These are phyloP conservation scores for Meliscaeva auricollis DNA, from an alignment of 2,888 invertebrate genomes.

Conservation along the genomic window DNA sequence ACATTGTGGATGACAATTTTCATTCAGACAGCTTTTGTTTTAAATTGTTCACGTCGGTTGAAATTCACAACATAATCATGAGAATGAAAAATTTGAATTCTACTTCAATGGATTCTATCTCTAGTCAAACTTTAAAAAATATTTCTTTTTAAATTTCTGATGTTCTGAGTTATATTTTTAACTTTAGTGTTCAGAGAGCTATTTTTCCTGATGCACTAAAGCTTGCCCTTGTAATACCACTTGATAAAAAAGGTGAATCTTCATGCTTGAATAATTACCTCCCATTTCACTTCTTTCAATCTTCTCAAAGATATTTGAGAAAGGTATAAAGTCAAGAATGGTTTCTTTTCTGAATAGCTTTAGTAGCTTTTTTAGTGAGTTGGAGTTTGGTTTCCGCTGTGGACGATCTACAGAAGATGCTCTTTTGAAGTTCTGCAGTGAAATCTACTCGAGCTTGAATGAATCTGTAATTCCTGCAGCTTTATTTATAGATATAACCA, in stretches of 20 bases:
- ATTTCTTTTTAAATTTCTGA: conserved; percentile 16
- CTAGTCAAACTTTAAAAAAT: conserved; percentile 4
- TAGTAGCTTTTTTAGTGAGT: conserved; percentile 34
- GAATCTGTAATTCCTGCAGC: conserved; percentile 9
- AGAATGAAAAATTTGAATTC: conserved; percentile 5
- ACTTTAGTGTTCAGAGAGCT: conserved; percentile 15
- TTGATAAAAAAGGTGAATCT: conserved; percentile 28
- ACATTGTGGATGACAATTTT: neutral
- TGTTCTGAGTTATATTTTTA: conserved; percentile 28
- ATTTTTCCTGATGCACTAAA: conserved; percentile 42
- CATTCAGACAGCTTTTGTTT: neutral
- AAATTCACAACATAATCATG: conserved; percentile 3
- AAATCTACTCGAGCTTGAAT: neutral
- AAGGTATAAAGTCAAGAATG: conserved; percentile 33
- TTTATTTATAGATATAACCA: conserved; percentile 35
- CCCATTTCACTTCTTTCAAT: conserved; percentile 32
- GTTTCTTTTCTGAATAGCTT: conserved; percentile 12
- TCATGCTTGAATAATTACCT: conserved; percentile 10
- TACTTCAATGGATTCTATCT: neutral
- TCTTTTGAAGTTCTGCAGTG: conserved; percentile 16
- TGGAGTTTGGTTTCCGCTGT: conserved; percentile 32
- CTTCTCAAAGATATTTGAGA: conserved; percentile 37
- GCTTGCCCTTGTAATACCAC: conserved; percentile 7
- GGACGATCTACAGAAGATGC: conserved; percentile 31
- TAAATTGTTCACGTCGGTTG: neutral